Evolutionary conservation across 2,888 invertebrate genomes (phyloP).

Genomic region (Tipula vernalis): DNA sequence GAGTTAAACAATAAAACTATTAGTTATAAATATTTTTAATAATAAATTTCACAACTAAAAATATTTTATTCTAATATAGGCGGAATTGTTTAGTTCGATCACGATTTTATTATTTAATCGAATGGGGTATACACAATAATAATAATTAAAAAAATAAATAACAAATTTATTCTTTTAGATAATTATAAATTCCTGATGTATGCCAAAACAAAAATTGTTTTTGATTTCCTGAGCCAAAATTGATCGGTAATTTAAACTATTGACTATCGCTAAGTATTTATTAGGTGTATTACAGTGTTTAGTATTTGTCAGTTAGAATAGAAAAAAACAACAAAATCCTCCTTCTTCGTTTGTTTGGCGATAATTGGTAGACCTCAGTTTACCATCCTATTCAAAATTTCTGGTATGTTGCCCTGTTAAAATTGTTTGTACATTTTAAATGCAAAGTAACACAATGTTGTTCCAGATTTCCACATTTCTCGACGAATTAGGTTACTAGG

Average conservation of each 20-base stretch:
- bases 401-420: too few relatives aligned
- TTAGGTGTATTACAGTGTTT: neutral
- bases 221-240: neutral
- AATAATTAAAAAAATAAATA: too few relatives aligned
- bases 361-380: too few relatives aligned
- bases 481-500: too few relatives aligned
- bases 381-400: too few relatives aligned
- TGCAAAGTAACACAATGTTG: too few relatives aligned
- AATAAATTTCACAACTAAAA: neutral
- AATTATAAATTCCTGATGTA: neutral
- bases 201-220: neutral
- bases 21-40: neutral
- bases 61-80: neutral
- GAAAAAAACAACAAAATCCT: neutral
- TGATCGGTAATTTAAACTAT: neutral
- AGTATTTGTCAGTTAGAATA: neutral
- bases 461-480: too few relatives aligned
- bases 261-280: neutral
- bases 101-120: neutral
- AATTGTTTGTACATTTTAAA: too few relatives aligned
- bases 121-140: neutral
- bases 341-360: too few relatives aligned
- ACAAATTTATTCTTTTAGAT: neutral
- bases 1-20: neutral
- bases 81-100: neutral